Evolutionary conservation across 2,888 invertebrate genomes (phyloP).

Genomic region (Apotomis turbidana): DNA sequence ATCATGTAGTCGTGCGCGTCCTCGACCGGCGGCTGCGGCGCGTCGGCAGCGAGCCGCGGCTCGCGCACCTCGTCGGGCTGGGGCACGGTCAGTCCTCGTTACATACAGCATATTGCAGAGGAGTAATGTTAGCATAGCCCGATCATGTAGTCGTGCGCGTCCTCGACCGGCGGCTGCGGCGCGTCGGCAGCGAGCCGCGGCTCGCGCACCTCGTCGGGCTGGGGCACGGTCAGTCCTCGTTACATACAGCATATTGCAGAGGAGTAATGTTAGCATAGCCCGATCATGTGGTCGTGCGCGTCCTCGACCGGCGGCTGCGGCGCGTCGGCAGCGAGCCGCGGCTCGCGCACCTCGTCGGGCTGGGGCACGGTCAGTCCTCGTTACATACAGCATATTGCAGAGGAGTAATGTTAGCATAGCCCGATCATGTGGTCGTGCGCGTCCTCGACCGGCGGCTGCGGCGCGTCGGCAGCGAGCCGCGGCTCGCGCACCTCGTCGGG

Average conservation of each 20-base stretch:
- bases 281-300: constrained; percentile 76
- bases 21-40: too few relatives aligned
- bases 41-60: too few relatives aligned
- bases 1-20: too few relatives aligned
- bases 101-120: too few relatives aligned
- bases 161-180: constrained; percentile 52
- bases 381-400: too few relatives aligned
- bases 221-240: constrained; percentile 79
- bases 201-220: constrained; percentile 83
- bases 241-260: too few relatives aligned
- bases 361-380: constrained; percentile 81
- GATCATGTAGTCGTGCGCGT: constrained; percentile 77
- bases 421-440: constrained; percentile 78
- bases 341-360: constrained; percentile 82
- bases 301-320: constrained; percentile 50
- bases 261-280: too few relatives aligned
- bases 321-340: constrained; percentile 74
- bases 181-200: constrained; percentile 72
- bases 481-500: constrained; percentile 83
- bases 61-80: too few relatives aligned
- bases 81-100: too few relatives aligned
- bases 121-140: too few relatives aligned
- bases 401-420: too few relatives aligned
- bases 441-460: constrained; percentile 50
- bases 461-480: constrained; percentile 70